Conservation (phyloP, 2,797 vertebrate species). For the Apogon talboti region DNA sequence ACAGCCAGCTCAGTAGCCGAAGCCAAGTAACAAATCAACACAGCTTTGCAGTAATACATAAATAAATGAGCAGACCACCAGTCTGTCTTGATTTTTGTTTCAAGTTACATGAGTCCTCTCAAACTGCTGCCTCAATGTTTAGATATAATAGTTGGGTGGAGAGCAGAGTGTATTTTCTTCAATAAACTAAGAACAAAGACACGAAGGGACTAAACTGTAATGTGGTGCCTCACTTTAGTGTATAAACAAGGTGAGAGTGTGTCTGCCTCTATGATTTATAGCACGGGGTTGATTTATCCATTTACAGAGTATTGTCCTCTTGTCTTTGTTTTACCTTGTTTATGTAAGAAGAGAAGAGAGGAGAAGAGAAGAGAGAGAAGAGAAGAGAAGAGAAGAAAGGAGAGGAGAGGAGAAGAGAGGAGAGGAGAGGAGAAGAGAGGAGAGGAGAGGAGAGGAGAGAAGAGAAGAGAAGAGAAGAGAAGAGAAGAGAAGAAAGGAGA, state of each 20-base stretch:
- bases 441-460: background rate
- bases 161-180: conserved; percentile 36
- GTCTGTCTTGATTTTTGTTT: conserved; percentile 54
- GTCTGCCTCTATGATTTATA: background rate
- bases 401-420: conserved; percentile 9
- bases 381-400: too few relatives aligned
- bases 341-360: background rate
- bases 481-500: too few relatives aligned
- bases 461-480: conserved; percentile 12
- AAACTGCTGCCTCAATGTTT: conserved; percentile 40
- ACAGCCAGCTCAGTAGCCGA: conserved; percentile 49
- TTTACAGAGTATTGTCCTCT: background rate
- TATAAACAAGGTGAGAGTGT: conserved; percentile 27
- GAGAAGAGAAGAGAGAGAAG: background rate
- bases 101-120: conserved; percentile 37
- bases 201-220: conserved; percentile 20
- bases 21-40: conserved; percentile 71
- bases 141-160: conserved; percentile 51
- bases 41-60: conserved; percentile 71
- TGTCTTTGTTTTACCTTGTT: background rate
- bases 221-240: background rate
- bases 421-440: too few relatives aligned
- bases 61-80: conserved; percentile 71
- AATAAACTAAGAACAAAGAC: conserved; percentile 47
- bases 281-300: background rate